Evolutionary conservation across 1,140 invertebrate genomes (phyloP), one percentile per base, ranked within the genome.

Genomic region (Drosophila prosaltans): DNA sequence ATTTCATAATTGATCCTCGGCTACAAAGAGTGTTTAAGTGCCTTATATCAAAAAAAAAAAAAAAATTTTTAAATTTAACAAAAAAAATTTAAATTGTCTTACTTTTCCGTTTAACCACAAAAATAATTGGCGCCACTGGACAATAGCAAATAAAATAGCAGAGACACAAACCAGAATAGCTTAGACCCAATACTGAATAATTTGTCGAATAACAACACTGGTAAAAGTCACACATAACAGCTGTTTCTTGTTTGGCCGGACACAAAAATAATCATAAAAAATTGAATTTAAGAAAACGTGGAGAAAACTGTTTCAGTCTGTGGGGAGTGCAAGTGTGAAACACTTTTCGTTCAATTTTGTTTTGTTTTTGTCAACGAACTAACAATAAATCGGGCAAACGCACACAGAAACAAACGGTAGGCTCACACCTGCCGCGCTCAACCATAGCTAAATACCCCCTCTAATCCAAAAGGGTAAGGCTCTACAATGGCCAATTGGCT

Each of bases 241-340:
- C 32, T 36, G 32, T 36, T 48, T 48, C 45, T 21, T 48, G 16
- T 48, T 36, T 36, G 32, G 32, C 32, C 32, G 32, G 32, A 36
- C 32, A 48, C 16, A 48, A 48, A 48, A 21, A 6, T 48, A 48
- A 48, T 48, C 32, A 36, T 48, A 21, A 24, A 48, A 48, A 48
- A 48, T 21, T 21, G 21, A 48, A 48, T 21, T 21, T 8, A 21
- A 48, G 24, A 48, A 48, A 48, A 48, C 45, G 45, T 48, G 45
- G 45, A 8, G 45, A 21, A 16, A 21, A 48, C 21, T 24, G 21
- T 4, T 24, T 21, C 16, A 48, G 45, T 51, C 21, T 51, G 45
- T 8, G 45, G 9, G 45, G 8, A 51, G 45, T 26, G 8, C 45
- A 51, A 51, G 21, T 26, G 45, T 51, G 2, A 9, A 21, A 21